Percentiles rank a stretch among this genome's conserved stretches.
Conservation (phyloP, 2,113 vertebrate genomes). For the Erythrolamprus reginae region DNA sequence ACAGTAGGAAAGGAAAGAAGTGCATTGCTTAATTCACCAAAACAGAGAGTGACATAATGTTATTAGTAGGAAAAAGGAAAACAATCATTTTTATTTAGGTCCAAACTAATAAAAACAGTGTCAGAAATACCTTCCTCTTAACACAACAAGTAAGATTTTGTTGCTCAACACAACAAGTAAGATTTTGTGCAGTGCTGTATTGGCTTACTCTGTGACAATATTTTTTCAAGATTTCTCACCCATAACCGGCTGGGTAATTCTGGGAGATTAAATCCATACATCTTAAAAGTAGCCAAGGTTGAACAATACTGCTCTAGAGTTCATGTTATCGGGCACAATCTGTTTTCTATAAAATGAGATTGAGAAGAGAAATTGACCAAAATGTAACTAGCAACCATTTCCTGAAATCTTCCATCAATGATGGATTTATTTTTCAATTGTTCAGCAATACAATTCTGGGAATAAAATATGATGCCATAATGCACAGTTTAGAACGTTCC, state of each 20-base stretch:
- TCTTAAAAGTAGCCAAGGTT: not conserved
- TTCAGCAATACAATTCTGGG: not conserved
- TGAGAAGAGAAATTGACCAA: not conserved
- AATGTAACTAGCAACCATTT: not conserved
- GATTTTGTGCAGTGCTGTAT: not conserved
- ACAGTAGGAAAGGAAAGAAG: not conserved
- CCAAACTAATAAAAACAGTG: not conserved
- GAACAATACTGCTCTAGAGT: not conserved
- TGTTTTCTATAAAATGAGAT: not conserved
- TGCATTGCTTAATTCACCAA: not conserved
- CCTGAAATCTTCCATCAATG: not conserved
- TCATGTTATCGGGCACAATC: not conserved
- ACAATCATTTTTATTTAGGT: not conserved
- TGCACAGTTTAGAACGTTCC: not conserved
- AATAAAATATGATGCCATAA: not conserved
- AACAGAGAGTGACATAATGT: not conserved
- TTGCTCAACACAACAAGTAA: no score
- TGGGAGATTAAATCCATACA: not conserved
- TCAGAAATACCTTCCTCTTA: slow-evolving; percentile 7
- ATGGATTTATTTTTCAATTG: not conserved
- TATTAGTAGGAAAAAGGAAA: not conserved
- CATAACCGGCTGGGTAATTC: not conserved
- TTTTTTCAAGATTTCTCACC: not conserved
- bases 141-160: not conserved
- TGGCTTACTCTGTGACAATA: not conserved